These are phyloP conservation scores for Sclerurus mexicanus DNA, from an alignment of 2,113 vertebrate genomes.

Conservation along the genomic window DNA sequence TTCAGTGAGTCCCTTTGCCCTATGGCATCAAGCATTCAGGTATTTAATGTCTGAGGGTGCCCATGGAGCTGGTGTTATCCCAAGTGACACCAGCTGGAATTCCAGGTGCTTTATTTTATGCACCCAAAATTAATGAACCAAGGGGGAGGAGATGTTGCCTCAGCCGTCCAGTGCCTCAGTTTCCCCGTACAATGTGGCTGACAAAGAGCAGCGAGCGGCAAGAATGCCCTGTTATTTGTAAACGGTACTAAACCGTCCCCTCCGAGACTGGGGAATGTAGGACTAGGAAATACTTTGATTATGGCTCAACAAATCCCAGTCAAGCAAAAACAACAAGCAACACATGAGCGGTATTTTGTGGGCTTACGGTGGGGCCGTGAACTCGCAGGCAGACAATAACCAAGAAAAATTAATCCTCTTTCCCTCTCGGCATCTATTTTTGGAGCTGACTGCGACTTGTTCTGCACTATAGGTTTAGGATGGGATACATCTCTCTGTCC, in stretches of 20 bases:
- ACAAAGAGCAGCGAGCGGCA: neutral
- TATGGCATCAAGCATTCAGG: accelerated
- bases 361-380: neutral
- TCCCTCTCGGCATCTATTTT: neutral
- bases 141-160: neutral
- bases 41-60: neutral
- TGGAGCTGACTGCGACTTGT: neutral
- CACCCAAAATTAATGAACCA: neutral
- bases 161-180: neutral
- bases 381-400: conserved; percentile 20
- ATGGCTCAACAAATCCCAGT: conserved; percentile 34
- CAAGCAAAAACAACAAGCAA: conserved; percentile 56
- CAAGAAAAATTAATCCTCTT: conserved; percentile 29
- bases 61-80: neutral
- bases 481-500: neutral
- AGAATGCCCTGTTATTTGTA: neutral
- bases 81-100: neutral
- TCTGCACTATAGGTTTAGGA: neutral
- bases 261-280: neutral
- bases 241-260: neutral
- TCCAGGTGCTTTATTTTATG: neutral
- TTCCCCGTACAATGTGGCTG: neutral
- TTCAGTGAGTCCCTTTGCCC: neutral
- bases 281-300: conserved; percentile 50
- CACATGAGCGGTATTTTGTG: conserved; percentile 17